Evolutionary conservation across 2,797 vertebrate genomes (phyloP), one percentile per base, ranked within the genome.

Genomic region (Carduelis carduelis): DNA sequence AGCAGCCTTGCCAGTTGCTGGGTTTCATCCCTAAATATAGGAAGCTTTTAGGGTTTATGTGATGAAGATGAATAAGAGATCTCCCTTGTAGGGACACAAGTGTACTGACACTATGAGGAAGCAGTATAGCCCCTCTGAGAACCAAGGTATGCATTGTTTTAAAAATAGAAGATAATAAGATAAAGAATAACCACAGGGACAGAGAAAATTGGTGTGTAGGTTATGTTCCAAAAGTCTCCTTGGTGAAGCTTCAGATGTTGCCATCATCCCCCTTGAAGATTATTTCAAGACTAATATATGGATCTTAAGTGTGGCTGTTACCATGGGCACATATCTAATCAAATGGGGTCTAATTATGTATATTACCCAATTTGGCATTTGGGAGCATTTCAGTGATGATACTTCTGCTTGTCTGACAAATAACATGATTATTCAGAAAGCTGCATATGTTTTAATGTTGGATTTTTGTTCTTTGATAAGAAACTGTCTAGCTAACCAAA

Each of bases 271-370:
- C 27, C 65, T 18, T 65, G 35, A 93, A 91, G 76, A 86, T 64
- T 91, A 88, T 83, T 96, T 90, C 76, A 90, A 86, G 72, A 39
- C 79, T 95, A 86, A 86, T 86, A 78, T 2, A 35, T 37, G 26
- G 61, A 87, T 93, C 76, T 50, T 43, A 35, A 92, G 46, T 91
- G 57, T 57, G 53, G 69, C 65, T 95, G 95, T 95, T 97, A 71
- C 94, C 91, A 91, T 95, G 91, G 79, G 79, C 85, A 97, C 90
- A 59, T 44, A 81, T 64, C 80, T 95, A 93, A 97, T 96, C 90
- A 96, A 93, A 91, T 41, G n/a, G 57, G 26, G 59, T 57, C 39
- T 94, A 90, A 97, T 97, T 95, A 95, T 71, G 76, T 83, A 27
- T 90, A 94, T 96, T 96, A 95, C 65, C 76, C 87, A 86, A 78